Evolutionary conservation across 2,888 invertebrate species (phyloP).

Genomic region (Tryphoninae sp.): DNA sequence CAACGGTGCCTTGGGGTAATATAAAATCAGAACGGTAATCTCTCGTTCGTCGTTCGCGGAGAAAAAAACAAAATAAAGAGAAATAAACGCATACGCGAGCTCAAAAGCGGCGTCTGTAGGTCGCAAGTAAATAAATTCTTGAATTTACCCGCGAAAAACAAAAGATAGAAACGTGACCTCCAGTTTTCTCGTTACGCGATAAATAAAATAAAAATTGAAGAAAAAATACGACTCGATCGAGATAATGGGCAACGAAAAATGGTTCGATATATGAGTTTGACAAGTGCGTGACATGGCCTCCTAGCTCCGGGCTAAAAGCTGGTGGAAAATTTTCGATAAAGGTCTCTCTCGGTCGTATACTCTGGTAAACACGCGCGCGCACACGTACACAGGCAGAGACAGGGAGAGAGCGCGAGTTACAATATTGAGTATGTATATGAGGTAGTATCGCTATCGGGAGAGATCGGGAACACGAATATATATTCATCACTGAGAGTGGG

Average conservation of each 20-base stretch:
- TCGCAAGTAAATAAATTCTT: background rate
- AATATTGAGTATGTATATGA: background rate
- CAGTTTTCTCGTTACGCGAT: too few relatives aligned
- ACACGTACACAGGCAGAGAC: too few relatives aligned
- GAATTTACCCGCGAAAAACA: background rate
- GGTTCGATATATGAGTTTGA: slow-evolving; percentile 23
- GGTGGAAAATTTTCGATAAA: slow-evolving; percentile 19
- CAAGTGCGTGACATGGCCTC: slow-evolving; percentile 46
- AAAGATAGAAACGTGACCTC: too few relatives aligned
- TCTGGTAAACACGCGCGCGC: too few relatives aligned
- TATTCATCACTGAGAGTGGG: slow-evolving; percentile 20
- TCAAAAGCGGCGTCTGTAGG: background rate
- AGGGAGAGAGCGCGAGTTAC: background rate
- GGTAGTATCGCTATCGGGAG: background rate
- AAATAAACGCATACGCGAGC: slow-evolving; percentile 18
- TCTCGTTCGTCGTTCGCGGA: slow-evolving; percentile 48
- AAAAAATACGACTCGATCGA: background rate
- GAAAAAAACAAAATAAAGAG: slow-evolving; percentile 46
- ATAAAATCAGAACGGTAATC: slow-evolving; percentile 49
- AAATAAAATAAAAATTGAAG: too few relatives aligned
- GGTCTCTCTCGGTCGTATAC: background rate
- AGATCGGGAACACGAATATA: slow-evolving; percentile 10
- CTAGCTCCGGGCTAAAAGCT: slow-evolving; percentile 24
- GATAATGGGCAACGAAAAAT: slow-evolving; percentile 1
- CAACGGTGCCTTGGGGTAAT: slow-evolving; percentile 19